Conservation (phyloP, 2,888 invertebrate species). For the Melangyna quadrimaculata region DNA sequence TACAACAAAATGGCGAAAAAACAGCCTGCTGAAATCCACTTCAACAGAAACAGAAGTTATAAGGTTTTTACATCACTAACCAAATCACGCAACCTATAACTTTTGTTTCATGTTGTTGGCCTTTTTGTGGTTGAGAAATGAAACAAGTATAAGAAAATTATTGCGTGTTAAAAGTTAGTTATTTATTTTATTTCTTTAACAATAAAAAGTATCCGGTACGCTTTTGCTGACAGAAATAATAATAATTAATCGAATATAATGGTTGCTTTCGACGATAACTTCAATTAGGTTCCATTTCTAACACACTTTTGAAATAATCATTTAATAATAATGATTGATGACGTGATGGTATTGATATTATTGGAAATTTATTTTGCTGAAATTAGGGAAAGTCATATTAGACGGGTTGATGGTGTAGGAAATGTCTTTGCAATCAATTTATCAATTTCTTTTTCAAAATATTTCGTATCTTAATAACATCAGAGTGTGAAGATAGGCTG, state of each 20-base stretch:
- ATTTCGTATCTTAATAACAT: too few relatives aligned
- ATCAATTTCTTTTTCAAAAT: not conserved
- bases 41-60: not conserved
- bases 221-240: conserved; percentile 15
- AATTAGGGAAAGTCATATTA: not conserved
- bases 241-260: conserved; percentile 36
- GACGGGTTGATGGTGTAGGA: not conserved
- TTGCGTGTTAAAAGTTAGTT: conserved; percentile 25
- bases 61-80: conserved; percentile 8
- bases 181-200: not conserved
- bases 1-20: conserved; percentile 4
- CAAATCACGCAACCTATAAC: conserved; percentile 39
- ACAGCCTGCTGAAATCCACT: not conserved
- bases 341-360: not conserved
- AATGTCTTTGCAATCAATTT: not conserved
- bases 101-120: not conserved
- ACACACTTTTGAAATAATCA: not conserved
- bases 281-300: conserved; percentile 16
- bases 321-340: conserved; percentile 19
- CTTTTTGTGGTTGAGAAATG: not conserved
- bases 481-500: too few relatives aligned
- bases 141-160: not conserved
- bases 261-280: not conserved
- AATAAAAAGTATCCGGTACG: conserved; percentile 24
- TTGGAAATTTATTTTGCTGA: not conserved